phyloP scores from a whole-genome alignment of 2,797 vertebrate genomes.

The Nannoperca obscura region DNA sequence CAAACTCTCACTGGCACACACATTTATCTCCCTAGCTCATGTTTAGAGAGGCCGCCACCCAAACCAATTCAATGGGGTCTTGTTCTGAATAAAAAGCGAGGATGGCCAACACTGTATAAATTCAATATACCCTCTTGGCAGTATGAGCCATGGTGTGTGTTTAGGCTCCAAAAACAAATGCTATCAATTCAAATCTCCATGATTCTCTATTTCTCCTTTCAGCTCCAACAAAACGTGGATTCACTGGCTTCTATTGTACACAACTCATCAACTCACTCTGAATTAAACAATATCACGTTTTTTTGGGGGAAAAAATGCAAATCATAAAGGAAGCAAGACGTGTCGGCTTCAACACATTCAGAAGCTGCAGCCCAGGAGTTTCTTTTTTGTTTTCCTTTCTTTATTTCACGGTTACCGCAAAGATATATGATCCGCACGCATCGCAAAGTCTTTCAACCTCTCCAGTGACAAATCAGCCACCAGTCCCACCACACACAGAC shows the following conservation, averaged over 20 bases:
- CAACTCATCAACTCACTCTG: background rate
- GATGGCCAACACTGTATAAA: conserved; percentile 55
- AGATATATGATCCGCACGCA: conserved; percentile 21
- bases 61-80: conserved; percentile 56
- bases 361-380: background rate
- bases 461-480: conserved; percentile 59
- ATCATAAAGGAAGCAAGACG: background rate
- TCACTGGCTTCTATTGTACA: conserved; percentile 7
- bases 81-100: conserved; percentile 68
- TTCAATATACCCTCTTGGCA: conserved; percentile 57
- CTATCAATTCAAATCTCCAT: conserved; percentile 42
- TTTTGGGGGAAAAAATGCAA: background rate
- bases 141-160: conserved; percentile 11
- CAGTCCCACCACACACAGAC: conserved; percentile 28
- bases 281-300: background rate
- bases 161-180: conserved; percentile 49
- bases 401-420: background rate
- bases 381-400: background rate
- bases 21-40: conserved; percentile 60
- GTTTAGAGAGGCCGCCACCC: conserved; percentile 62
- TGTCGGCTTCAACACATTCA: background rate
- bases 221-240: conserved; percentile 18
- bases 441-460: conserved; percentile 18
- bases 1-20: conserved; percentile 37
- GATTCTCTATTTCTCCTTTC: conserved; percentile 34